phyloP scores from a whole-genome alignment of 2,888 invertebrate species.

The Chrysotoxum bicinctum region DNA sequence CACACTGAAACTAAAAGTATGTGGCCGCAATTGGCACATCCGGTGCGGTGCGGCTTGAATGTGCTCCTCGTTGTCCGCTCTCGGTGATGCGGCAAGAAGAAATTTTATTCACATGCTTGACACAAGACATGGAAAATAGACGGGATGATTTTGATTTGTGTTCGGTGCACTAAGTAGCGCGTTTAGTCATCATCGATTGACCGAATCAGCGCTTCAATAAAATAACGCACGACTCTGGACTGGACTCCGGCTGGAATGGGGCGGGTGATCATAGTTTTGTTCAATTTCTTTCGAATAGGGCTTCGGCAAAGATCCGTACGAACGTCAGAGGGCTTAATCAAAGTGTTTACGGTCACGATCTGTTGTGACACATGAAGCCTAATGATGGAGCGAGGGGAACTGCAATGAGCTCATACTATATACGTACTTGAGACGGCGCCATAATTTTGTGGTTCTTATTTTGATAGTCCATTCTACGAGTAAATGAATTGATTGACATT shows the following conservation, averaged over 20 bases:
- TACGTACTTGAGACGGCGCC: conserved; percentile 58
- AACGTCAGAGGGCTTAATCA: conserved; percentile 57
- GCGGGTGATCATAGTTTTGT: conserved; percentile 43
- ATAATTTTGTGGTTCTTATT: conserved; percentile 62
- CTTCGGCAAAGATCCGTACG: conserved; percentile 16
- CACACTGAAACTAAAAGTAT: conserved; percentile 25
- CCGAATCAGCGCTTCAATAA: conserved; percentile 46
- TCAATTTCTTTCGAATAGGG: conserved; percentile 24
- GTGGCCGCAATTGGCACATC: conserved; percentile 72
- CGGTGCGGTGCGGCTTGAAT: conserved; percentile 40
- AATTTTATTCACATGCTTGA: conserved; percentile 59
- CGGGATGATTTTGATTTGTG: conserved; percentile 68
- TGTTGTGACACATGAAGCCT: conserved; percentile 57
- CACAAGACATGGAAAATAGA: conserved; percentile 41
- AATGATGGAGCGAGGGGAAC: conserved; percentile 3
- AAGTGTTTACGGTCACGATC: conserved; percentile 67
- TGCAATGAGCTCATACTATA: background rate
- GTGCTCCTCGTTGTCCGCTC: background rate
- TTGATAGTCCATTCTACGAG: conserved; percentile 37
- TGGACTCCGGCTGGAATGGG: background rate
- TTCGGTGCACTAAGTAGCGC: conserved; percentile 56
- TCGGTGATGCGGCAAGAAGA: conserved; percentile 32
- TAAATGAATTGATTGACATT: conserved; percentile 61
- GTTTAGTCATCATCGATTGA: conserved; percentile 63
- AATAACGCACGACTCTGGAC: background rate